These are phyloP conservation scores for Pseudomyrmex sp. DNA, from an alignment of 1,140 invertebrate genomes.

Conservation along the genomic window DNA sequence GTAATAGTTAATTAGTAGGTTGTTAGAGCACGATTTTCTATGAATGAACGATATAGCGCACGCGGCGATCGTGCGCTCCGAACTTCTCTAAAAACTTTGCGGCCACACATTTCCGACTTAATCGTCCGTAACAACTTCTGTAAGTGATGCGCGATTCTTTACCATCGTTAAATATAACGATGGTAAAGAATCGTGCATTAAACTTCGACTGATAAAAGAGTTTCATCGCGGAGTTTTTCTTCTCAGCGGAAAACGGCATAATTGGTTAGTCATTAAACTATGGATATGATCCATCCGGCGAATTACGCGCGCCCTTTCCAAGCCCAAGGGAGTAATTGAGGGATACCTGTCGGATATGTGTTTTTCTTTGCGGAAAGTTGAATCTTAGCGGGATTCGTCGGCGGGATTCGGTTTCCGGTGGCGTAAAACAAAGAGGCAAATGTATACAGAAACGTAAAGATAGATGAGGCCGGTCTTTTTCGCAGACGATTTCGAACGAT, in stretches of 20 bases:
- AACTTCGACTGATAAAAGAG: background rate
- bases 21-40: background rate
- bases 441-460: conserved; percentile 22
- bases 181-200: background rate
- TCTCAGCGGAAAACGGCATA: background rate
- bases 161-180: background rate
- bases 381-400: conserved; percentile 48
- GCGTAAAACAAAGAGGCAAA: conserved; percentile 35
- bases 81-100: background rate
- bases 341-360: conserved; percentile 55
- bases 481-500: conserved; percentile 48
- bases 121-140: background rate
- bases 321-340: conserved; percentile 56
- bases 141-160: background rate
- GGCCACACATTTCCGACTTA: background rate
- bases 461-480: conserved; percentile 1
- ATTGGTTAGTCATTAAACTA: conserved; percentile 39
- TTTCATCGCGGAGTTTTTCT: conserved; percentile 1
- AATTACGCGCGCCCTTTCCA: conserved; percentile 30
- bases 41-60: background rate
- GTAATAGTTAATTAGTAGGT: background rate
- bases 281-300: background rate
- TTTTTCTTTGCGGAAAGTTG: conserved; percentile 71
- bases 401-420: background rate
- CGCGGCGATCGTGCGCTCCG: background rate